A percentile compares a stretch with the other conserved stretches of the same genome.
Conservation (phyloP, 2,113 vertebrate species). For the Tinamus guttatus region DNA sequence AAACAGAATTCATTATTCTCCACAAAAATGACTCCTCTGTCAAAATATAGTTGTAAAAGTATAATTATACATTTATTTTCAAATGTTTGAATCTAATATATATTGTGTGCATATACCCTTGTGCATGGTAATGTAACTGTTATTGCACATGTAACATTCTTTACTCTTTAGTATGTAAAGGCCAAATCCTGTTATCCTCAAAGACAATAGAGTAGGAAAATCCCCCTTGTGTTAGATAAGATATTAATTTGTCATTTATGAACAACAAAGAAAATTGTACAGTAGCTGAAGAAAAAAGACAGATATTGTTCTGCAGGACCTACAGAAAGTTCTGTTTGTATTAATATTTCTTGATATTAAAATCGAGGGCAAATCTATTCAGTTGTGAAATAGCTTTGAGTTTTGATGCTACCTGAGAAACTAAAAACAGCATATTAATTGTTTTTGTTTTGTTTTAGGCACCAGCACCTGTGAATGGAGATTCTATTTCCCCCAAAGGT, state of each 20-base stretch:
- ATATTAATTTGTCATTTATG: not conserved
- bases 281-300: not conserved
- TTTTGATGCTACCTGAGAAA: not conserved
- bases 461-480: conserved; percentile 58
- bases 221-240: not conserved
- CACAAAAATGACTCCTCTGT: not conserved
- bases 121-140: not conserved
- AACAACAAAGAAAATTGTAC: not conserved
- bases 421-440: not conserved
- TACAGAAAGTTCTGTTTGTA: not conserved
- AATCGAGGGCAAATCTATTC: not conserved
- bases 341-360: not conserved
- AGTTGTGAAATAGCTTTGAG: not conserved
- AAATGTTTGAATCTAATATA: not conserved
- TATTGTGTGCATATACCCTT: not conserved
- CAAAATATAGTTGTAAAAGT: not conserved
- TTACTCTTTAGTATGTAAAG: not conserved
- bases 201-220: not conserved
- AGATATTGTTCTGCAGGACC: not conserved
- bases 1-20: not conserved
- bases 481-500: conserved; percentile 81
- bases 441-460: conserved; percentile 74
- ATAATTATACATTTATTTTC: not conserved
- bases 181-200: not conserved
- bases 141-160: not conserved